These are phyloP conservation scores for Euclidia mi DNA, from an alignment of 2,888 invertebrate species.

Conservation along the genomic window DNA sequence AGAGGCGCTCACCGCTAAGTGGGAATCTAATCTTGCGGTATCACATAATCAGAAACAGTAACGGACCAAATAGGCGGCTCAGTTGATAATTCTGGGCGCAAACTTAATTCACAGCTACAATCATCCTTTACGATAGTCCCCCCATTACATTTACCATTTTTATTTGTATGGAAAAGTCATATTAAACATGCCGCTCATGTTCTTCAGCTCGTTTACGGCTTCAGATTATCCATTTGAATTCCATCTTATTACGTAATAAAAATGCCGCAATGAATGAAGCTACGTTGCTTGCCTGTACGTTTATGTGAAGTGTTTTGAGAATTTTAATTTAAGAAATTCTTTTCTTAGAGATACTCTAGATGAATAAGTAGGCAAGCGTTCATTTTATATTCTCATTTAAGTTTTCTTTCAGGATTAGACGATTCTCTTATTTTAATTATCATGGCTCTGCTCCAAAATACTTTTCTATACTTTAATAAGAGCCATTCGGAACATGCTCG, in stretches of 20 bases:
- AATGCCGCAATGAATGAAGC: constrained; percentile 76
- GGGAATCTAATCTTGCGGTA: too few species aligned
- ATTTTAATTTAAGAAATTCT: constrained; percentile 73
- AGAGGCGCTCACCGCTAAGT: not conserved
- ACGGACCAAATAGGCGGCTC: not conserved
- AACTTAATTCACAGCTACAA: constrained; percentile 55
- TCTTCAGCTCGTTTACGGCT: constrained; percentile 72
- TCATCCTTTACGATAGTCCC: constrained; percentile 41
- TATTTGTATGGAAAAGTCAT: constrained; percentile 68
- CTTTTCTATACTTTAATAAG: too few species aligned
- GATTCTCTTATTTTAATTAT: constrained; percentile 30
- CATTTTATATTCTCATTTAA: constrained; percentile 46
- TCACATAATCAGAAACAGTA: constrained; percentile 10
- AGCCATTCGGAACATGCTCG: too few species aligned
- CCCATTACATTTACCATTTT: constrained; percentile 57
- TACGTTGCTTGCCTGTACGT: constrained; percentile 61
- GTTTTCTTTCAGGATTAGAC: constrained; percentile 33
- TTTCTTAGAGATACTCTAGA: constrained; percentile 35
- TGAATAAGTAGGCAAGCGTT: constrained; percentile 38
- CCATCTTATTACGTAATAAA: constrained; percentile 79
- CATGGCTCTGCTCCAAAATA: too few species aligned
- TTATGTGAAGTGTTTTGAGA: constrained; percentile 70
- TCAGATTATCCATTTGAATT: constrained; percentile 79
- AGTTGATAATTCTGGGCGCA: constrained; percentile 37
- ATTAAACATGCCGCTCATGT: constrained; percentile 74